Percentiles rank a stretch among this genome's conserved stretches.
phyloP scores from a whole-genome alignment of 2,797 vertebrate species.

The Clamator glandarius region DNA sequence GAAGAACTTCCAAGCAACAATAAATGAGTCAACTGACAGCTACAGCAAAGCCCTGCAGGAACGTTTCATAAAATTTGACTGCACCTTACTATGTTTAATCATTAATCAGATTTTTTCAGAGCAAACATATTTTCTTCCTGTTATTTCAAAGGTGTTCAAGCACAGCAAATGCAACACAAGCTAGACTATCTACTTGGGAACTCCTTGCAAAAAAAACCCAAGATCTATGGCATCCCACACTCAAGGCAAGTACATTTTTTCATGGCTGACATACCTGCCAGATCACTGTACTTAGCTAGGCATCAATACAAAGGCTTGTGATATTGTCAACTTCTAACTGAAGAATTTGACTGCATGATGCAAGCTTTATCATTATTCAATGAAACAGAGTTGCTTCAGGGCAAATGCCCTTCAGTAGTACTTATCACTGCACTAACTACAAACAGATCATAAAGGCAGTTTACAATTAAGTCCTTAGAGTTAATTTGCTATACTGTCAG shows the following conservation, averaged over 20 bases:
- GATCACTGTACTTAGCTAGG: not conserved
- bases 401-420: not conserved
- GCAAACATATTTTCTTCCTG: not conserved
- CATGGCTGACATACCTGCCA: not conserved
- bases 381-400: not conserved
- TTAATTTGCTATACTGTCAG: not conserved
- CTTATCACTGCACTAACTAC: not conserved
- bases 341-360: not conserved
- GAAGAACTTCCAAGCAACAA: not conserved
- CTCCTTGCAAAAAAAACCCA: not conserved
- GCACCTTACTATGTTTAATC: not conserved
- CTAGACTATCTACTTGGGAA: not conserved
- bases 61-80: not conserved
- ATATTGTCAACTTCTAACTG: not conserved
- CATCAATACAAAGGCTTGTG: not conserved
- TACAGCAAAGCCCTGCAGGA: not conserved
- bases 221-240: not conserved
- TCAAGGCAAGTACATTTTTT: not conserved
- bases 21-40: not conserved
- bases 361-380: not conserved
- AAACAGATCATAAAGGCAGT: not conserved
- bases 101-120: not conserved
- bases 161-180: not conserved
- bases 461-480: not conserved
- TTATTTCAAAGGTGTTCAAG: not conserved